These are phyloP conservation scores for Euphonia xanthogaster DNA, from an alignment of 2,797 vertebrate genomes.

Conservation along the genomic window DNA sequence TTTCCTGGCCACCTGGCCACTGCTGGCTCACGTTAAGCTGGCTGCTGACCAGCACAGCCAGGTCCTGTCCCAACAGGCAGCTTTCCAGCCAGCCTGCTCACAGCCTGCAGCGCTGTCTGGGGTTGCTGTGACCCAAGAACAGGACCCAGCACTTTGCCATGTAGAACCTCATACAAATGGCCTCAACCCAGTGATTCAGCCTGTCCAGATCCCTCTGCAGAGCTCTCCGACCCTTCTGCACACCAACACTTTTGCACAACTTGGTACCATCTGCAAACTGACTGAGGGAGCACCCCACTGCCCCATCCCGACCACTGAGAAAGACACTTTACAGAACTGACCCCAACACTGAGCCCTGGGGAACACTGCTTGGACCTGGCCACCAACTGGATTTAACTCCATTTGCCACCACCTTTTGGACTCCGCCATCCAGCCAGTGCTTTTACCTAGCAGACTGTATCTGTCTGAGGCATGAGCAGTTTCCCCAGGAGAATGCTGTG, in stretches of 20 bases:
- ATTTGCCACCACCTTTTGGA: background rate
- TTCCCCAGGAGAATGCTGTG: background rate
- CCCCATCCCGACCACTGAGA: rapidly evolving
- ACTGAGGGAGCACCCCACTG: background rate
- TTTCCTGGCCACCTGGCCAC: background rate
- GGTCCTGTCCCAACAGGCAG: background rate
- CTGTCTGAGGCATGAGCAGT: background rate
- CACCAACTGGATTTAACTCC: background rate
- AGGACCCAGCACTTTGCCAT: rapidly evolving
- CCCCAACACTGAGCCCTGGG: background rate
- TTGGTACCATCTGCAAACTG: background rate
- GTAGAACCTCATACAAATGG: background rate
- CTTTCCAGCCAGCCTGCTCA: background rate
- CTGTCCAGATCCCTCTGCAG: background rate
- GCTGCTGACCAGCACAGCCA: background rate
- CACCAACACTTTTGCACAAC: background rate
- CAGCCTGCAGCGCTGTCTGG: rapidly evolving
- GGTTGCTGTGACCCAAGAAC: background rate
- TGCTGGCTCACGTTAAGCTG: rapidly evolving
- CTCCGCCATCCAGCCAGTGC: background rate
- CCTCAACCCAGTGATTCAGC: background rate
- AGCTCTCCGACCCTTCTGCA: background rate
- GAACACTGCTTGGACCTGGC: background rate
- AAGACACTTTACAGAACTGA: background rate
- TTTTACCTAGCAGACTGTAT: background rate